phyloP scores from a whole-genome alignment of 2,113 vertebrate species.

The Thalassarche chlororhynchos region DNA sequence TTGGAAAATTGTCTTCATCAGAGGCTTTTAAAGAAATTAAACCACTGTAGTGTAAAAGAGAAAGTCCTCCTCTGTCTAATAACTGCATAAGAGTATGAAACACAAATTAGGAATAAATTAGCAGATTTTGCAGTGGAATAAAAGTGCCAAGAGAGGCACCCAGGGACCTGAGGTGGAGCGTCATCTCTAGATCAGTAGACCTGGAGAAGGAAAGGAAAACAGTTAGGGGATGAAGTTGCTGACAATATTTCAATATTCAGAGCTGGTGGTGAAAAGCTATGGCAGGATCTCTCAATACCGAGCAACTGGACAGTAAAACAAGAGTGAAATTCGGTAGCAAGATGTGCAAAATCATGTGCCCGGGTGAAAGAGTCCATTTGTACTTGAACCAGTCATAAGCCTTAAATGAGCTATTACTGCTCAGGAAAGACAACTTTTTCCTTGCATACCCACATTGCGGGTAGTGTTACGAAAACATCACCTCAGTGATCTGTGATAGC shows the following conservation, averaged over 20 bases:
- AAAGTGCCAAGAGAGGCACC: not conserved
- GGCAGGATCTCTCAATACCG: not conserved
- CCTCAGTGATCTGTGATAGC: not conserved
- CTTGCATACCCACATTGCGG: not conserved
- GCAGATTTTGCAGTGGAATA: not conserved
- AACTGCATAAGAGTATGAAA: not conserved
- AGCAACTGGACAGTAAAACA: not conserved
- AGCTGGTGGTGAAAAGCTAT: not conserved
- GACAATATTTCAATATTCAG: not conserved
- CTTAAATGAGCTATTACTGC: not conserved
- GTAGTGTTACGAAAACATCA: not conserved
- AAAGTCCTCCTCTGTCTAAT: not conserved
- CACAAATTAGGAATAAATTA: not conserved
- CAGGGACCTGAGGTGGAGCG: not conserved
- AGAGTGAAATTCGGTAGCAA: not conserved
- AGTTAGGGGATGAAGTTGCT: not conserved
- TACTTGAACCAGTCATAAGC: not conserved
- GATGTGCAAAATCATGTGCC: not conserved
- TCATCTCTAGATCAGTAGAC: not conserved
- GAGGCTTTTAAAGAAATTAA: not conserved
- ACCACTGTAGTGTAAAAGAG: not conserved
- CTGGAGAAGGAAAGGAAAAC: not conserved
- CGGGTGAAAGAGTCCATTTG: not conserved
- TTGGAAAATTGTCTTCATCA: not conserved
- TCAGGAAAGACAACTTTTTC: not conserved